Conservation (phyloP, 2,113 vertebrate genomes). For the Amphilophus citrinellus region DNA sequence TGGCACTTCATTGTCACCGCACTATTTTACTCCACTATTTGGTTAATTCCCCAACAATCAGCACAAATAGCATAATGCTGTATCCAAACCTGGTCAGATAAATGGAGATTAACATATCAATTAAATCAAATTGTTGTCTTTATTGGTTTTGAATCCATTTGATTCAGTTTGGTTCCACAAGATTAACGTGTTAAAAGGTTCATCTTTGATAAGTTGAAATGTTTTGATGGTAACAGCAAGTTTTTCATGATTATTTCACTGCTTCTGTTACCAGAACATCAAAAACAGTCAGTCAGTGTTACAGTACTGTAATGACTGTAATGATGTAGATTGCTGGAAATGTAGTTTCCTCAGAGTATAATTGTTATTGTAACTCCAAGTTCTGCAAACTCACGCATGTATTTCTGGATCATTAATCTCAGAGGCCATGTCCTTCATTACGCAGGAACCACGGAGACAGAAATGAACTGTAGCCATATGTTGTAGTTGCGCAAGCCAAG, state of each 20-base stretch:
- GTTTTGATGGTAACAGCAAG: not conserved
- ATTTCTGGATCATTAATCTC: slow-evolving; percentile 1
- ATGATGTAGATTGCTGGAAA: not conserved
- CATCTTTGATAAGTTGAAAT: not conserved
- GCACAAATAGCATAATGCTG: not conserved
- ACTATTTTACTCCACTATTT: not conserved
- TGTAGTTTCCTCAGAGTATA: not conserved
- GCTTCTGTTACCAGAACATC: not conserved
- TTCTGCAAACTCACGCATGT: not conserved
- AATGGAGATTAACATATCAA: not conserved
- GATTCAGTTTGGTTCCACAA: no score
- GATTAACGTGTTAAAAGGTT: not conserved
- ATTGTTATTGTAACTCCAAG: not conserved
- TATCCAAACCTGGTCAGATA: not conserved
- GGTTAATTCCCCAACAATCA: not conserved
- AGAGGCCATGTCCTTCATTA: not conserved
- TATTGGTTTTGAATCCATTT: not conserved
- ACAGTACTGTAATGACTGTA: not conserved
- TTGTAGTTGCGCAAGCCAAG: not conserved
- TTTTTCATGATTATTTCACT: not conserved
- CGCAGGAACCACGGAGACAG: not conserved
- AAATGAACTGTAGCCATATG: not conserved
- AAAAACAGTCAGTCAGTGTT: not conserved
- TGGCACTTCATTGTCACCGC: not conserved
- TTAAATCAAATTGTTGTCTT: not conserved